Conservation (phyloP, 1,140 invertebrate genomes). For the Atta texana region DNA sequence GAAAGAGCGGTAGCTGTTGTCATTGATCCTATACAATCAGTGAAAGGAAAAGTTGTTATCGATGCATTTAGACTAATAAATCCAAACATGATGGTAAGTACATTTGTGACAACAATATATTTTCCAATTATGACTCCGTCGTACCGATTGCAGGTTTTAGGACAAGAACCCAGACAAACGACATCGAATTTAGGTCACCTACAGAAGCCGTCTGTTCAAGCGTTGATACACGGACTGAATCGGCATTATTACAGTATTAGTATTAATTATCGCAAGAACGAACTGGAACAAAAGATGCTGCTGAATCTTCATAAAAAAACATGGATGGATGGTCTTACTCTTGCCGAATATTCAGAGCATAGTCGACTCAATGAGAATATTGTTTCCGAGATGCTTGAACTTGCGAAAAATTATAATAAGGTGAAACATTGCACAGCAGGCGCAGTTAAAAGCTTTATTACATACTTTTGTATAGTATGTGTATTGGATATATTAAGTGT, state of each 20-base stretch:
- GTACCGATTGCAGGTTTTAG: constrained; percentile 89
- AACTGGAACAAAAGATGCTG: constrained; percentile 99
- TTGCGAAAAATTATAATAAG: constrained; percentile 99
- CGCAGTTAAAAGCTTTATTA: constrained; percentile 9
- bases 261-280: constrained; percentile 99
- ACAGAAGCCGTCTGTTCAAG: constrained; percentile 99
- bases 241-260: constrained; percentile 99
- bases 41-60: constrained; percentile 98
- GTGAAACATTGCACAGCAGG: constrained; percentile 82
- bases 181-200: constrained; percentile 99
- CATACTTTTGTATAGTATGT: neutral
- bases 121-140: neutral
- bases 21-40: constrained; percentile 99
- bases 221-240: constrained; percentile 99
- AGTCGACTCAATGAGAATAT: constrained; percentile 96
- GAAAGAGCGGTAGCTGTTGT: constrained; percentile 99
- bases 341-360: constrained; percentile 98
- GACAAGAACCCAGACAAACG: constrained; percentile 99
- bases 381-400: constrained; percentile 98
- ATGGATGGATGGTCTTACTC: constrained; percentile 99
- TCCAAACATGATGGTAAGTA: constrained; percentile 97
- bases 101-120: neutral
- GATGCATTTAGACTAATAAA: constrained; percentile 99
- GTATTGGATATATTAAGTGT: neutral
- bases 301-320: constrained; percentile 99